These are phyloP conservation scores for Rhombomys opimus DNA, from an alignment of 2,113 vertebrate species.

Conservation along the genomic window DNA sequence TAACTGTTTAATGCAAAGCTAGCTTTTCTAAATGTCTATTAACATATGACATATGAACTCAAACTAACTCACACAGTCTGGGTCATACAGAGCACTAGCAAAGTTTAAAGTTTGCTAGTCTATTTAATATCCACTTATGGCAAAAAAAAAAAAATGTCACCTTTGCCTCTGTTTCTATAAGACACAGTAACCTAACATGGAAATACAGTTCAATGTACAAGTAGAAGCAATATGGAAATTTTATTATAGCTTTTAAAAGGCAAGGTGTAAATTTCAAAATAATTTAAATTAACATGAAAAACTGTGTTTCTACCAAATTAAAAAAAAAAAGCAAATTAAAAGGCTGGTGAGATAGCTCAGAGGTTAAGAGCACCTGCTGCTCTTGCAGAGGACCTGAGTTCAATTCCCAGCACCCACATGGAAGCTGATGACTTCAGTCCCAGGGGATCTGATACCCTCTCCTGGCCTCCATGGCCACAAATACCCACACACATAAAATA, in stretches of 20 bases:
- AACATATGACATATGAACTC: neutral
- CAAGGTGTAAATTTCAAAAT: slow-evolving; percentile 39
- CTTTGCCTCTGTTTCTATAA: neutral
- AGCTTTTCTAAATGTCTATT: slow-evolving; percentile 23
- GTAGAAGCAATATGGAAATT: neutral
- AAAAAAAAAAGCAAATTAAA: neutral
- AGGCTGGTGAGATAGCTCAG: too few species aligned
- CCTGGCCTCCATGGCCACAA: too few species aligned
- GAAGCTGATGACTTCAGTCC: too few species aligned
- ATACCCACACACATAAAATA: too few species aligned
- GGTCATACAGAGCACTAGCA: neutral
- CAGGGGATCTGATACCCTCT: too few species aligned
- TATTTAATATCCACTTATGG: neutral
- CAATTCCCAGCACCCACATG: too few species aligned
- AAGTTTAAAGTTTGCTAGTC: neutral
- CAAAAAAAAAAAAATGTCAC: neutral
- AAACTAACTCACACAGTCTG: neutral
- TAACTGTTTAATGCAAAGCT: slow-evolving; percentile 30
- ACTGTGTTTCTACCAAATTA: neutral
- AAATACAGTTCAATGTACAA: slow-evolving; percentile 15
- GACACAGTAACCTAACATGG: neutral
- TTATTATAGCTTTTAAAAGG: neutral
- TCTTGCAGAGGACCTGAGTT: too few species aligned
- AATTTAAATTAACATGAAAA: neutral
- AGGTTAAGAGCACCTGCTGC: too few species aligned